Base-by-base conservation (phyloP, 2,797 vertebrate genomes). In the Oreortyx pictus region DNA sequence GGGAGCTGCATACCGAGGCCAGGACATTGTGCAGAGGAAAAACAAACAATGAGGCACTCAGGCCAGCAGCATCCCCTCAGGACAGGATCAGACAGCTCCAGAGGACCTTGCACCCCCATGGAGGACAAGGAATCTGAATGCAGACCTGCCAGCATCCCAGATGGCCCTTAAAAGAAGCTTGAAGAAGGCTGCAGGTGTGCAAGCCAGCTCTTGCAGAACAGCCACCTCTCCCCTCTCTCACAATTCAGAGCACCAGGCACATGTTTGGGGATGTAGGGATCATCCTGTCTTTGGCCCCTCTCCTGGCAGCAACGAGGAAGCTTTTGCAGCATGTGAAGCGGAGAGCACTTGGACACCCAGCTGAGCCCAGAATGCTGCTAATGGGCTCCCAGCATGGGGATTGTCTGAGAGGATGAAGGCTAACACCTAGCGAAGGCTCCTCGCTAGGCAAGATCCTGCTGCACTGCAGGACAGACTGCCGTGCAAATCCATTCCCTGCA, bases 321-420 rank as follows among this genome's bases (percentile, higher is more conserved):
- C 2, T 57, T 80, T 65, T 90, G 77, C 35, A 6, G 70, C 1
- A 0, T 61, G 66, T 62, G 88, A 90, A 92, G 86, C 76, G 5
- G 15, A 62, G 47, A 64, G 47, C 7, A 29, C 11, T 73, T 10
- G 16, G 41, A 84, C 11, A 0, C 50, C 77, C 92, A 79, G 84
- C 92, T 60, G 82, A 49, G 81, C 25, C 74, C 33, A 0, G 0
- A 70, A 31, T 2, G 0, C 86, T 71, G 90, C 84, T 91, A 92
- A 94, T 78, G 84, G 82, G 90, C 66, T 96, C 88, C 61, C 86
- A 94, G 94, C 90, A 86, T 75, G 94, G 46, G 62, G 31, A 5
- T 87, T 35, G 75, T 90, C 82, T 89, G 76, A 1, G 6, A 95
- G 78, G 65, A 92, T 56, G 70, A 70, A 0, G 35, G 73, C 84